Percentiles rank a stretch among this genome's conserved stretches.
These are phyloP conservation scores for Kryphioiulus occultus DNA, from an alignment of 2,888 invertebrate genomes.

Conservation along the genomic window DNA sequence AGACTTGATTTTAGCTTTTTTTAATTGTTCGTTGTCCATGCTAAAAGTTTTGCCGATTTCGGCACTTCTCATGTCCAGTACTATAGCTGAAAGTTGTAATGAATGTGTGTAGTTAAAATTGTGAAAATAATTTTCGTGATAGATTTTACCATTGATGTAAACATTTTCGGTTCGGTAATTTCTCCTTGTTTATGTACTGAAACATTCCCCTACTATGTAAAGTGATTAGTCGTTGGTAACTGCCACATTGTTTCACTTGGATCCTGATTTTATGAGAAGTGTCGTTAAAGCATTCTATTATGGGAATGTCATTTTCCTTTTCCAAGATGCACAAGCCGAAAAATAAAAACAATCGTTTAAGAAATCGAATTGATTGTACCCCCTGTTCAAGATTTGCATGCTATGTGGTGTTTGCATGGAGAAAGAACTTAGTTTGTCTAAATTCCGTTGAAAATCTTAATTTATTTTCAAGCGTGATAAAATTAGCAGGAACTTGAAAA, in stretches of 20 bases:
- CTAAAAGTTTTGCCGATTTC: not conserved
- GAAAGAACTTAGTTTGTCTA: too few relatives aligned
- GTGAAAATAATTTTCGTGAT: not conserved
- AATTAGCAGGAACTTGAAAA: not conserved
- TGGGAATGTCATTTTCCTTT: slow-evolving; percentile 2
- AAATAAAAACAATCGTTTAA: not conserved
- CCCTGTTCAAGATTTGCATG: too few relatives aligned
- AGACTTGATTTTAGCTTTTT: slow-evolving; percentile 12
- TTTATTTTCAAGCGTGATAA: not conserved
- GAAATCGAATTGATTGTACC: not conserved
- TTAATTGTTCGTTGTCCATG: slow-evolving; percentile 1
- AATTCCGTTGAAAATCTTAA: not conserved
- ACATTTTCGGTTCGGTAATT: not conserved
- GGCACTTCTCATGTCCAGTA: not conserved
- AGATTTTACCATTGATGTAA: not conserved
- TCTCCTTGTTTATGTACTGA: not conserved
- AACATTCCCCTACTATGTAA: slow-evolving; percentile 9
- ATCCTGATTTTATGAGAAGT: not conserved
- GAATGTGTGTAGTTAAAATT: not conserved
- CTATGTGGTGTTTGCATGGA: too few relatives aligned
- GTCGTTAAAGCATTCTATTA: not conserved
- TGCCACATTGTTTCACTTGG: not conserved
- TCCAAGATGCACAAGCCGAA: not conserved
- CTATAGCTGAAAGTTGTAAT: not conserved
- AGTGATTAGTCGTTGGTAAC: not conserved